Percentiles rank a stretch among this genome's conserved stretches.
phyloP scores from a whole-genome alignment of 2,888 invertebrate genomes.

The Stomorhina lunata region DNA sequence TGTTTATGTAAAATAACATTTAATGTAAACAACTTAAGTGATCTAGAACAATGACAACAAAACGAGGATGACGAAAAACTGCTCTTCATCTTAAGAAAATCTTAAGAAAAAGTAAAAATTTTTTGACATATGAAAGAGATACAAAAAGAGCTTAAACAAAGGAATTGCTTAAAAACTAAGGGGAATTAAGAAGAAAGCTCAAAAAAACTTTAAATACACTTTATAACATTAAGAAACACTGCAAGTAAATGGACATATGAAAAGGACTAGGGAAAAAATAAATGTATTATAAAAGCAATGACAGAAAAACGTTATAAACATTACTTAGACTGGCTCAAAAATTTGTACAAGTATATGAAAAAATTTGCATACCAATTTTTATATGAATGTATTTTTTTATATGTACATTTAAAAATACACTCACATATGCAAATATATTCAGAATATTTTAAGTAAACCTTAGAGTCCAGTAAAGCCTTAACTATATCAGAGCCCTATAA shows the following conservation, averaged over 20 bases:
- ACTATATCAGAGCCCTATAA: no score
- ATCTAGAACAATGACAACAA: constrained; percentile 26
- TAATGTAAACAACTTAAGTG: constrained; percentile 64
- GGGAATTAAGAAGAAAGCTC: neutral
- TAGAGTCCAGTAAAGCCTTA: no score
- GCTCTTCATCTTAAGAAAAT: constrained; percentile 14
- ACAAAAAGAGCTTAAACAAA: constrained; percentile 52
- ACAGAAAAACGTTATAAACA: neutral
- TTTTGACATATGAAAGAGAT: constrained; percentile 59
- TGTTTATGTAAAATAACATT: constrained; percentile 57
- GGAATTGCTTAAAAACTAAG: constrained; percentile 18
- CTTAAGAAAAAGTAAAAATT: constrained; percentile 39
- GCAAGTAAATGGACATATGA: constrained; percentile 53
- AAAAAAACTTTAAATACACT: constrained; percentile 62
- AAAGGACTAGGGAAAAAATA: neutral
- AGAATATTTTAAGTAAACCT: no score
- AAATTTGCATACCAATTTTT: no score
- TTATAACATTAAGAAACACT: constrained; percentile 42
- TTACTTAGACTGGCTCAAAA: no score
- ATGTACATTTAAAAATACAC: no score
- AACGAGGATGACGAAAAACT: neutral
- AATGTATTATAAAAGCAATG: neutral
- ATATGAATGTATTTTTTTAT: no score
- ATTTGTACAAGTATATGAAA: no score
- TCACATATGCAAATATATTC: no score